phyloP scores from a whole-genome alignment of 2,113 vertebrate genomes.

The Brevimyrus niger region DNA sequence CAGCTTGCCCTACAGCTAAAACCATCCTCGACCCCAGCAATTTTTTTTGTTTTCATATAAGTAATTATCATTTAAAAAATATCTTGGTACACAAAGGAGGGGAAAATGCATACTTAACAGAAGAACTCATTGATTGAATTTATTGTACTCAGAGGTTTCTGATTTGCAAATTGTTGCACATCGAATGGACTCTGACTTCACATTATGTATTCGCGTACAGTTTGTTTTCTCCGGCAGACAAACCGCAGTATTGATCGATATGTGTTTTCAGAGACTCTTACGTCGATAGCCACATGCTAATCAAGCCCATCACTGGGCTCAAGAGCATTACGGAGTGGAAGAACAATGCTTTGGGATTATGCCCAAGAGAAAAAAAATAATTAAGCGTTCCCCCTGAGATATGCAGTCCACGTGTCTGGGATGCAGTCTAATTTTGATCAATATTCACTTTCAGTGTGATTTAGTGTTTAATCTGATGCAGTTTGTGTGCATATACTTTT shows the following conservation, averaged over 20 bases:
- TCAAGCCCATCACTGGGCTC: background rate
- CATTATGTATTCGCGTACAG: background rate
- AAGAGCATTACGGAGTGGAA: background rate
- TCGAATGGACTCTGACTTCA: background rate
- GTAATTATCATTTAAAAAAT: background rate
- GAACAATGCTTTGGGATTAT: constrained; percentile 3
- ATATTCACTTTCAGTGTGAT: constrained; percentile 28
- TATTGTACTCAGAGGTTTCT: background rate
- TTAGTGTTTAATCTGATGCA: constrained; percentile 15
- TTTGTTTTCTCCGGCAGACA: background rate
- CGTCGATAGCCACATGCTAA: constrained; percentile 15
- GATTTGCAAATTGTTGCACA: background rate
- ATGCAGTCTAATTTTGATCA: constrained; percentile 24
- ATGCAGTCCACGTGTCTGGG: constrained; percentile 1
- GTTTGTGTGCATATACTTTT: constrained; percentile 4
- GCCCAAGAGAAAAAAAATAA: constrained; percentile 21
- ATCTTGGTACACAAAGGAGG: background rate
- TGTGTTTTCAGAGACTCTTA: background rate
- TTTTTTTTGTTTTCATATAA: background rate
- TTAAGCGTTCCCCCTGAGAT: constrained; percentile 18
- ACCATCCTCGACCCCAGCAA: background rate
- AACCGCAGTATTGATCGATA: background rate
- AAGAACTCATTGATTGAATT: background rate
- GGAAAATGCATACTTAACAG: background rate
- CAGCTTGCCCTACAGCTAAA: background rate